Base-by-base conservation (phyloP, 2,888 invertebrate genomes). In the Aphrophora alni region DNA sequence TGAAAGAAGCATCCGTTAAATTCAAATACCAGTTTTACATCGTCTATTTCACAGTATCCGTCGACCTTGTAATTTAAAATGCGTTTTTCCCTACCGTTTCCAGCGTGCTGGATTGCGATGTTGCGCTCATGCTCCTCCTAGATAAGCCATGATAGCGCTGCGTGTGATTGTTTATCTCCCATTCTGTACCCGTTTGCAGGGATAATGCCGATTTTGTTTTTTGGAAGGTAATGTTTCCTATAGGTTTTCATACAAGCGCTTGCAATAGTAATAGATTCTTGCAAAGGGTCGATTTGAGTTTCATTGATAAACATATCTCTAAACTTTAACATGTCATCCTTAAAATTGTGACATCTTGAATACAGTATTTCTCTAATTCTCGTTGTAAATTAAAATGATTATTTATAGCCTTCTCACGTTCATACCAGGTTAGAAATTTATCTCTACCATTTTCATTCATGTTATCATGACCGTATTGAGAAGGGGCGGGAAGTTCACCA, bases 321-420 rank as follows among this genome's bases (percentile, higher is more conserved):
- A 82, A 85, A 87, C 75, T 82, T 84, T 24, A 84, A 77, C 86
- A 87, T 0, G 86, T 84, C n/a, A 81, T 79, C 7, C 84, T 78
- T 25, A 87, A 79, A 80, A 87, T 87, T 21, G 82, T 82, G 0
- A 87, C 86, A 59, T 84, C 84, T 12, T 78, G 69, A 59, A 77
- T 79, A 51, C 85, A 85, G 59, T 85, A 84, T 10, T 75, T 82
- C 0, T 85, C 72, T 0, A 87, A 38, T 70, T 87, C 86, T 38
- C 82, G 76, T 77, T 83, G 28, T 79, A 87, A 84, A 82, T 86
- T 78, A 81, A 87, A 87, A 0, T 80, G 75, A 28, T 82, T 78
- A 24, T 80, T 33, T 33, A 33, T 8, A 33, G 33, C 33, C 8
- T 33, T 33, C 33, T 33, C 33, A 33, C 33, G 33, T 33, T 33